Evolutionary conservation across 2,113 vertebrate genomes (phyloP).

Genomic region (Petroica traversi): DNA sequence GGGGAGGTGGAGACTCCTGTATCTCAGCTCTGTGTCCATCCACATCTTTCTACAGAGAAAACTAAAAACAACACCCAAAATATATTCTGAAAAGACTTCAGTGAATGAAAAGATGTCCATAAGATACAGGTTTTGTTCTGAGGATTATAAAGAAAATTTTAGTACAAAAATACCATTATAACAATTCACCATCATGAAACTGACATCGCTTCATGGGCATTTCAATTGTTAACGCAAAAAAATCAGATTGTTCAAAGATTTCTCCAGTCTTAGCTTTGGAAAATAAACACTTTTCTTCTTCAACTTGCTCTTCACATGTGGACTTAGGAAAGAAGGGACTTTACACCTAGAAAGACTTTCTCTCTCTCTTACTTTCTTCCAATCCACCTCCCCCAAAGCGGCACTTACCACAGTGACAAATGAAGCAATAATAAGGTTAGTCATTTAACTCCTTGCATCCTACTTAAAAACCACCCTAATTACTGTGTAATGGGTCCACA

Average conservation of each 20-base stretch:
- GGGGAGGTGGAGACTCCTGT: background rate
- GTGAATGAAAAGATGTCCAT: background rate
- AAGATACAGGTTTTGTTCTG: background rate
- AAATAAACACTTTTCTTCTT: background rate
- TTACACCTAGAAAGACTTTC: background rate
- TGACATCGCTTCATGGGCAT: background rate
- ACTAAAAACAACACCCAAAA: background rate
- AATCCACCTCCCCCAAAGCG: slow-evolving; percentile 59
- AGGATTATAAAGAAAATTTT: background rate
- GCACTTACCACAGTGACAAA: slow-evolving; percentile 83
- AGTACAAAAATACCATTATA: fast-evolving
- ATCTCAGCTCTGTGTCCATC: background rate
- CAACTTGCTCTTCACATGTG: background rate
- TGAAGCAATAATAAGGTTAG: slow-evolving; percentile 86
- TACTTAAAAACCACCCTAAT: slow-evolving; percentile 92
- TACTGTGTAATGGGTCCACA: slow-evolving; percentile 91
- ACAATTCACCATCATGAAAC: background rate
- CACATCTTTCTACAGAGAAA: background rate
- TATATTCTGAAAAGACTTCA: background rate
- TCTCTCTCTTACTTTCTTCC: background rate
- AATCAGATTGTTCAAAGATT: background rate
- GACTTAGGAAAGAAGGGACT: background rate
- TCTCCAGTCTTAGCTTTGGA: background rate
- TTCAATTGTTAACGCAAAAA: background rate
- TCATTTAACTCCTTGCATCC: slow-evolving; percentile 97